These are phyloP conservation scores for Brachionus plicatilis DNA, from an alignment of 1,140 invertebrate genomes.

Conservation along the genomic window DNA sequence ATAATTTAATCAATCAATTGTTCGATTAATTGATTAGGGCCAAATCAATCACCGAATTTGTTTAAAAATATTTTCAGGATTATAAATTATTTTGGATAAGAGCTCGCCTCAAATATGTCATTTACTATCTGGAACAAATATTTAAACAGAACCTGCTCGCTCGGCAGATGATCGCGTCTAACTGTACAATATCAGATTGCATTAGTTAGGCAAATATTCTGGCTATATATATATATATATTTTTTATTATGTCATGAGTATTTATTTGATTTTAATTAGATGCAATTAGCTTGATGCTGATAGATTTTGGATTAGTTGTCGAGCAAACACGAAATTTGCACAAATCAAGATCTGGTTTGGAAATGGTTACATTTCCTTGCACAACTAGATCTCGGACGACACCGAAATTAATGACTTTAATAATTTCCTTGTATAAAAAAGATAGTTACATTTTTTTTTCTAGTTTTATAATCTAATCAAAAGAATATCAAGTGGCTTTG, in stretches of 20 bases:
- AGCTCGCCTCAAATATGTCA: background rate
- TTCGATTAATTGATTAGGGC: slow-evolving; percentile 21
- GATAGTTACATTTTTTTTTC: background rate
- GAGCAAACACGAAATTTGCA: background rate
- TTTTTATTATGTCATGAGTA: slow-evolving; percentile 15
- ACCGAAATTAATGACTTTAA: background rate
- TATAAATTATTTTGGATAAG: background rate
- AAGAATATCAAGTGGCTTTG: slow-evolving; percentile 9
- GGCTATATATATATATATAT: background rate
- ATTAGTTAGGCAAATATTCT: slow-evolving; percentile 24
- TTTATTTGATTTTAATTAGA: slow-evolving; percentile 27
- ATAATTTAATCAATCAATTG: slow-evolving; percentile 34
- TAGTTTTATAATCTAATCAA: slow-evolving; percentile 27
- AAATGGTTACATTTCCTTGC: background rate
- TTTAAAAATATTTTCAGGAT: background rate
- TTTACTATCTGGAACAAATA: slow-evolving; percentile 27
- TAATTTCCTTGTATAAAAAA: slow-evolving; percentile 10
- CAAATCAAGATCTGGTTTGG: background rate
- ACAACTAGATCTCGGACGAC: slow-evolving; percentile 18
- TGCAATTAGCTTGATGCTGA: slow-evolving; percentile 3
- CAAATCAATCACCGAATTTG: slow-evolving; percentile 2
- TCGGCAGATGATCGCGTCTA: background rate
- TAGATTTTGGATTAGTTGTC: background rate
- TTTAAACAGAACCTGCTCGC: slow-evolving; percentile 1
- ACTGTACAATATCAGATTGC: slow-evolving; percentile 31